These are phyloP conservation scores for Solea solea DNA, from an alignment of 2,113 vertebrate species.

Conservation along the genomic window DNA sequence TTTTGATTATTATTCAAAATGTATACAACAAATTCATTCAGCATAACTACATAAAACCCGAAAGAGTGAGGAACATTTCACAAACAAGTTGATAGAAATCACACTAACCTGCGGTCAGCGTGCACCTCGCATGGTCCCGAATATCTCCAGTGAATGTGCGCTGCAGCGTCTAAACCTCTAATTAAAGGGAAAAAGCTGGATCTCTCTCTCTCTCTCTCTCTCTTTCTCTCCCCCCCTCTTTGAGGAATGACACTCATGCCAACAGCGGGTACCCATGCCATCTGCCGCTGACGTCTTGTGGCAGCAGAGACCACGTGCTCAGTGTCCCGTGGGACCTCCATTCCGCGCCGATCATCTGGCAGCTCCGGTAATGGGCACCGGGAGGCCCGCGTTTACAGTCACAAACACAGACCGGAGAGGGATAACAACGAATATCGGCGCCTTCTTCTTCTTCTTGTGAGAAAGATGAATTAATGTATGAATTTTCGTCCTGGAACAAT, in stretches of 20 bases:
- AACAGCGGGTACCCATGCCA: slow-evolving; percentile 99
- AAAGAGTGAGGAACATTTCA: too few relatives aligned
- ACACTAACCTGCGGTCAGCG: slow-evolving; percentile 90
- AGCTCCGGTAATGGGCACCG: slow-evolving; percentile 97
- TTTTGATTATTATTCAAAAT: not conserved
- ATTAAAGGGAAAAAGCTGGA: slow-evolving; percentile 83
- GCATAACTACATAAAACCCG: too few relatives aligned
- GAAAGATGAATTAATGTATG: slow-evolving; percentile 51
- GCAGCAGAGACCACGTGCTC: slow-evolving; percentile 95
- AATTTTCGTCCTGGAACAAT: slow-evolving; percentile 7
- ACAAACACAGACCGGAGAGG: slow-evolving; percentile 90
- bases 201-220: slow-evolving; percentile 75
- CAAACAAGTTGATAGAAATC: not conserved
- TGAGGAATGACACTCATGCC: slow-evolving; percentile 99
- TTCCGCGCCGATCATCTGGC: slow-evolving; percentile 98
- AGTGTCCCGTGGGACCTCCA: slow-evolving; percentile 93
- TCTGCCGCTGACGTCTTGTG: slow-evolving; percentile 99
- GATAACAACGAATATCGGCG: slow-evolving; percentile 82
- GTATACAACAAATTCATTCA: not conserved
- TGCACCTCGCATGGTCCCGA: slow-evolving; percentile 90
- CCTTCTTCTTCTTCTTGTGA: slow-evolving; percentile 19
- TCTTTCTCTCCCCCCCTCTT: slow-evolving; percentile 80
- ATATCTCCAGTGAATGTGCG: slow-evolving; percentile 87
- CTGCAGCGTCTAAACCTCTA: slow-evolving; percentile 84
- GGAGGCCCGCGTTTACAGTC: slow-evolving; percentile 97